Base-by-base conservation (phyloP, 2,113 vertebrate genomes). In the Apus apus region DNA sequence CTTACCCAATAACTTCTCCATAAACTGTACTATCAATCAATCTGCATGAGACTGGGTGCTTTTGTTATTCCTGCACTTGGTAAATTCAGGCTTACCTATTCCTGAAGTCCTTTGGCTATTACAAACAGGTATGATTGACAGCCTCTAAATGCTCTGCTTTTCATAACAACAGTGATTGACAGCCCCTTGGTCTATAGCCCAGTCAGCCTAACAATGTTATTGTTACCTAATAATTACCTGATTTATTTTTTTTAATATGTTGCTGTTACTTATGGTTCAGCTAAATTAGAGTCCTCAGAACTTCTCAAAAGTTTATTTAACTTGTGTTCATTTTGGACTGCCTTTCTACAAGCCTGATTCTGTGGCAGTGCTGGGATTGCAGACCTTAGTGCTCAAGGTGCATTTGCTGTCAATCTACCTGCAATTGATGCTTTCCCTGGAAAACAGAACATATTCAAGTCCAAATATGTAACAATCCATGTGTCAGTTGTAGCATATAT, bases 181-280 rank as follows among this genome's bases (percentile, higher is more conserved):
- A 97, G 64, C 30, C 40, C 73, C 45, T 85, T 66, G 56, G 56
- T 71, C 48, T 80, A 93, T 21, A 81, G 93, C 80, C 93, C 94
- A 95, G 90, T 56, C 89, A 97, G 70, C 71, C 64, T 72, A 94
- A 90, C 89, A 90, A 54, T 34, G 70, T 85, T 36, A 89, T 74
- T 97, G 79, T 94, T 96, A 89, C 78, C 72, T 84, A 88, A 87
- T 91, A 93, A 97, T 94, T 94, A 93, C 71, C 61, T n/a, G 53
- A 68, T 92, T 43, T 43, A 43, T 38, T 66, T 60, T 64, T 75
- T 26, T 34, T n/a, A 45, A 66, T 7, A 51, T 60, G 66, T 34
- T 85, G 51, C 83, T 67, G 13, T 73, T 80, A 57, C 66, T 72
- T 95, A 75, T 57, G 51, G 80, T 65, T 91, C 60, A 82, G 22